Percentiles rank a stretch among this genome's conserved stretches.
Evolutionary conservation across 2,888 invertebrate genomes (phyloP).

Genomic region (Apotomis capreana): DNA sequence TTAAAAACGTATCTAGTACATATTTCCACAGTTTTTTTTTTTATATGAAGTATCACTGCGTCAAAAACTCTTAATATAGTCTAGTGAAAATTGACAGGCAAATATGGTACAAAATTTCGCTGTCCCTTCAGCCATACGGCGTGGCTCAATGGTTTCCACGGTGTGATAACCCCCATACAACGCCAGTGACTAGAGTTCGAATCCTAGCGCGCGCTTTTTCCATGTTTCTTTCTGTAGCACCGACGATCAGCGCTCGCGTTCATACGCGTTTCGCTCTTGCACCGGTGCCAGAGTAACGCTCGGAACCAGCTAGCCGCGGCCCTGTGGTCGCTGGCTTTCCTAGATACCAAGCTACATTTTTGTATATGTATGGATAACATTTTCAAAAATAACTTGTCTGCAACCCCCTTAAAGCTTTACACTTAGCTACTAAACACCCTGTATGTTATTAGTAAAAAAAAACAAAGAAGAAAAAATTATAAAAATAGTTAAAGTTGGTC

Average conservation of each 20-base stretch:
- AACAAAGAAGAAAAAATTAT: too few relatives aligned
- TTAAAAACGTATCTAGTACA: too few relatives aligned
- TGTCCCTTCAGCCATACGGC: not conserved
- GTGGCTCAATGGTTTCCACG: conserved; percentile 17
- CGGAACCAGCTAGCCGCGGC: conserved; percentile 58
- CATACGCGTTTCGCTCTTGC: conserved; percentile 56
- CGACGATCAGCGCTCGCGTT: conserved; percentile 57
- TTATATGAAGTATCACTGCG: too few relatives aligned
- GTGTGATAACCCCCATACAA: not conserved
- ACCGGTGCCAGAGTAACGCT: conserved; percentile 59
- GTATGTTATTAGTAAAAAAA: too few relatives aligned
- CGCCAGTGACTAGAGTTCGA: conserved; percentile 27
- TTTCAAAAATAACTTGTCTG: too few relatives aligned
- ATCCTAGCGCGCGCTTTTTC: conserved; percentile 24
- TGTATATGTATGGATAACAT: not conserved
- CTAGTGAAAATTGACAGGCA: conserved; percentile 5
- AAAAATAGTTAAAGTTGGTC: too few relatives aligned
- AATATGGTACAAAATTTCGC: conserved; percentile 25
- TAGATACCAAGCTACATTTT: conserved; percentile 65
- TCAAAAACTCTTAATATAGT: too few relatives aligned
- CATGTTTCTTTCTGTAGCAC: conserved; percentile 46
- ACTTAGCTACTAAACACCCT: too few relatives aligned
- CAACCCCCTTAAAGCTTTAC: too few relatives aligned
- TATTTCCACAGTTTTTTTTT: too few relatives aligned
- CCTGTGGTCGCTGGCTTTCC: conserved; percentile 53